Conservation (phyloP, 2,113 vertebrate species). For the Acrocephalus arundinaceus region DNA sequence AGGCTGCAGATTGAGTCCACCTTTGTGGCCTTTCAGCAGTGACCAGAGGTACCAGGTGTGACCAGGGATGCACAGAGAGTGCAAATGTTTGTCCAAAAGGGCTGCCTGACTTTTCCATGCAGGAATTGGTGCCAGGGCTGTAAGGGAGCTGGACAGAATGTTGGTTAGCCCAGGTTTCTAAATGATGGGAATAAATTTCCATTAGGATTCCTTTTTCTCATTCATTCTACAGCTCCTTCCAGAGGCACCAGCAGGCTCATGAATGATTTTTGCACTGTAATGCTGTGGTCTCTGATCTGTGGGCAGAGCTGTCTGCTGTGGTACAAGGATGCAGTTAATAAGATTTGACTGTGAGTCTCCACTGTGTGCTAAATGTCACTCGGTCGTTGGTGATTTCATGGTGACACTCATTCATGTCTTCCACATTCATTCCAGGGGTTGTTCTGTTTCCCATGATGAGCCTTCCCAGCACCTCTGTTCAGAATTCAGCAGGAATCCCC, state of each 20-base stretch:
- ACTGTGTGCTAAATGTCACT: background rate
- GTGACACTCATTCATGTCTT: background rate
- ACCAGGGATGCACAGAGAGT: background rate
- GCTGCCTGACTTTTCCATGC: background rate
- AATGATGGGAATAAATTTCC: background rate
- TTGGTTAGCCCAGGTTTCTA: background rate
- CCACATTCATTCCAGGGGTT: background rate
- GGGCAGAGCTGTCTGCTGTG: background rate
- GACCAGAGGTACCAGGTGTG: background rate
- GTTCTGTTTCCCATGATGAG: background rate
- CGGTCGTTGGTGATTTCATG: background rate
- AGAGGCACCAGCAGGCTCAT: background rate
- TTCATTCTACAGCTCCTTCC: background rate
- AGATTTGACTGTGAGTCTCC: background rate
- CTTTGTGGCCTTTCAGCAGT: background rate
- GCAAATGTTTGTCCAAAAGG: fast-evolving
- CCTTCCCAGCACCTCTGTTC: background rate
- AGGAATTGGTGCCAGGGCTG: background rate
- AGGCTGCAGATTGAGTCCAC: background rate
- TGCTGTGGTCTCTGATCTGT: background rate
- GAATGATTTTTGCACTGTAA: constrained; percentile 30
- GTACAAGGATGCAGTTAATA: background rate
- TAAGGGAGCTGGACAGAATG: background rate
- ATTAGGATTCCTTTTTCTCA: background rate
- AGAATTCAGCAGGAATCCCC: background rate